Evolutionary conservation across 2,113 vertebrate genomes (phyloP).

Genomic region (Felis catus): F.catus_Fca126_mat1.0 CM031428.1:13396501-13397000

Average conservation of each 20-base stretch:
- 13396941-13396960: not conserved
- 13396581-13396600: not conserved
- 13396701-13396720: not conserved
- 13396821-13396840: not conserved
- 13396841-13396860: not conserved
- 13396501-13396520: not conserved
- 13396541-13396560: not conserved
- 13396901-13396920: not conserved
- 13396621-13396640: not conserved
- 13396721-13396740: not conserved
- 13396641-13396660: too few species aligned
- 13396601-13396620: not conserved
- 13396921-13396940: not conserved
- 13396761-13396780: not conserved
- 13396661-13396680: not conserved
- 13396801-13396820: not conserved
- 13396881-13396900: not conserved
- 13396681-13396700: not conserved
- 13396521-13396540: not conserved
- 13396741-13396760: not conserved
- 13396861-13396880: not conserved
- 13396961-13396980: not conserved
- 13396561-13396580: not conserved
- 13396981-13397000: slow-evolving; percentile 62
- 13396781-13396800: not conserved